These are phyloP conservation scores for Cosmorhoe ocellata DNA, from an alignment of 2,888 invertebrate genomes.

Conservation along the genomic window DNA sequence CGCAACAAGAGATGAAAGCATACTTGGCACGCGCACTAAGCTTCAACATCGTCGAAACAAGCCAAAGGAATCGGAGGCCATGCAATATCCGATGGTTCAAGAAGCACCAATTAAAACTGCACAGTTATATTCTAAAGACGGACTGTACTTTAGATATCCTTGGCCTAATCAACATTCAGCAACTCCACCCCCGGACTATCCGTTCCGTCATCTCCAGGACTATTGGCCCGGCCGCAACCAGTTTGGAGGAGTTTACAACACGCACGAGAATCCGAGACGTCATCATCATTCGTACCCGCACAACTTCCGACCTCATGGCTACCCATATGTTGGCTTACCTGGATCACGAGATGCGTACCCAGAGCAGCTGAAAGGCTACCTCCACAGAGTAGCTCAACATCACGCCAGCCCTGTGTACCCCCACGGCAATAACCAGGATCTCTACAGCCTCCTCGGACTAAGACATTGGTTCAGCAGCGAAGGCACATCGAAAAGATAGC, in stretches of 20 bases:
- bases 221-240: slow-evolving; percentile 72
- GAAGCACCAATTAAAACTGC: slow-evolving; percentile 35
- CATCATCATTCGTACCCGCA: slow-evolving; percentile 75
- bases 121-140: slow-evolving; percentile 49
- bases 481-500: slow-evolving; percentile 76
- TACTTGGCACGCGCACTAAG: slow-evolving; percentile 74
- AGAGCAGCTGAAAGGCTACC: slow-evolving; percentile 55
- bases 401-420: slow-evolving; percentile 55
- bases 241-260: slow-evolving; percentile 67
- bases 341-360: slow-evolving; percentile 54
- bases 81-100: slow-evolving; percentile 36
- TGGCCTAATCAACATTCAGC: slow-evolving; percentile 68
- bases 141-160: slow-evolving; percentile 66
- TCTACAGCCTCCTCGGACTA: slow-evolving; percentile 72
- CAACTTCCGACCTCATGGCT: slow-evolving; percentile 60
- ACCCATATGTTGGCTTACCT: slow-evolving; percentile 49
- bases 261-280: slow-evolving; percentile 70
- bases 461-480: slow-evolving; percentile 78
- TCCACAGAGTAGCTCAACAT: slow-evolving; percentile 56
- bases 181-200: slow-evolving; percentile 68
- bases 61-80: slow-evolving; percentile 52
- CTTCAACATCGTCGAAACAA: slow-evolving; percentile 70
- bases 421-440: slow-evolving; percentile 63
- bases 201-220: slow-evolving; percentile 73
- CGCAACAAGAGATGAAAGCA: slow-evolving; percentile 58